phyloP scores from a whole-genome alignment of 2,888 invertebrate genomes.

The Polyommatus icarus region DNA sequence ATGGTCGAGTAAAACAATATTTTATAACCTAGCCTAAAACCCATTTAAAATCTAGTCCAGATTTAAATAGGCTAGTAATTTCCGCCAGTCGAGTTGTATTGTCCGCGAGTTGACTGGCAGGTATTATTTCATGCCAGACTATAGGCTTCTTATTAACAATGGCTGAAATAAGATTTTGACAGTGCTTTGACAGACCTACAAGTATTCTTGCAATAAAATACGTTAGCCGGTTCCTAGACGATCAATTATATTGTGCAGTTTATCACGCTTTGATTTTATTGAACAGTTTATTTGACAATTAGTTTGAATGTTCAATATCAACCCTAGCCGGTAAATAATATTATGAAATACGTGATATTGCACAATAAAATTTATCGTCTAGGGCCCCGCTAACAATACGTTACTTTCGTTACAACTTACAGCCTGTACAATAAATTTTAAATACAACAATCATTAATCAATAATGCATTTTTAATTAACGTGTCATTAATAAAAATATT shows the following conservation, averaged over 20 bases:
- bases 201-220: not conserved
- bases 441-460: not conserved
- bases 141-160: slow-evolving; percentile 12
- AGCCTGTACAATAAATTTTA: too few species aligned
- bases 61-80: slow-evolving; percentile 27
- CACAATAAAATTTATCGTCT: too few species aligned
- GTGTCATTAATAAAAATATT: not conserved
- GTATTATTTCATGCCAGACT: slow-evolving; percentile 11
- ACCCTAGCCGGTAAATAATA: too few species aligned
- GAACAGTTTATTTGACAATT: too few species aligned
- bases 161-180: not conserved
- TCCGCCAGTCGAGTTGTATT: slow-evolving; percentile 13
- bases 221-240: too few species aligned
- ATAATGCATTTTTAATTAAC: not conserved
- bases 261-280: too few species aligned
- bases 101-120: slow-evolving; percentile 6
- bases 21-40: not conserved
- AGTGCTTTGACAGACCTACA: not conserved
- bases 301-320: too few species aligned
- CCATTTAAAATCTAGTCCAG: slow-evolving; percentile 12
- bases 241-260: too few species aligned
- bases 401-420: too few species aligned
- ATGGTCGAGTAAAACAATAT: not conserved
- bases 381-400: too few species aligned
- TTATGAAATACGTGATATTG: too few species aligned